A percentile compares a stretch with the other conserved stretches of the same genome.
Conservation (phyloP, 2,113 vertebrate genomes). For the Sapayoa aenigma region DNA sequence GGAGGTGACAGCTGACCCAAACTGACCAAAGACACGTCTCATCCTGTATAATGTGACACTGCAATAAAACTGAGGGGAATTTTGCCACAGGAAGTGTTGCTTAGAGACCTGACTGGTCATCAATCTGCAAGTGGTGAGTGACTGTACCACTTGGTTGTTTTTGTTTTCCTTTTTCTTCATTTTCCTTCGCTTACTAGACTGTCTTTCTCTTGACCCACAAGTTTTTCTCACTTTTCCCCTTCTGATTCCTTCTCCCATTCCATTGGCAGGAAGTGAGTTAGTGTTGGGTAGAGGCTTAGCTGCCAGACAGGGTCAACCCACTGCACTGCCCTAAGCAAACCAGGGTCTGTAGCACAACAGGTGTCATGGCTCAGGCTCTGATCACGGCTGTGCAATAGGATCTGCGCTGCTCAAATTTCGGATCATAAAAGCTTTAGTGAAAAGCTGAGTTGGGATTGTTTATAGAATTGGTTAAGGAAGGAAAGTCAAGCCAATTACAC, state of each 20-base stretch:
- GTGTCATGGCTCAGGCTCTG: neutral
- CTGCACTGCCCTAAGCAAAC: neutral
- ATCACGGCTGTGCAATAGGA: neutral
- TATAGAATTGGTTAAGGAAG: neutral
- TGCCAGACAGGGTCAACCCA: neutral
- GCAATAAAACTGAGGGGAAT: neutral
- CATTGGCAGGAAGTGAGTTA: fast-evolving
- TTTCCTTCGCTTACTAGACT: neutral
- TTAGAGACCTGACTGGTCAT: neutral
- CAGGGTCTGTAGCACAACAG: neutral
- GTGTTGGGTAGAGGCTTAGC: neutral
- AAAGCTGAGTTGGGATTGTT: neutral
- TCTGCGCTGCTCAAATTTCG: neutral
- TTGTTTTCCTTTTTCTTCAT: neutral
- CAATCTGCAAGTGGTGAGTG: neutral
- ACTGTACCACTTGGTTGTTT: neutral
- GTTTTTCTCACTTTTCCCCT: neutral
- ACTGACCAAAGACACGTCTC: neutral
- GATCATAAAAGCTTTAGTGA: neutral
- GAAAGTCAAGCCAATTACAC: neutral
- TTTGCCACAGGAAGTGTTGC: neutral
- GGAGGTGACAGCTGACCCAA: neutral
- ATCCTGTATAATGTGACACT: fast-evolving
- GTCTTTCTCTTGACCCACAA: neutral
- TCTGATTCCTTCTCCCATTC: neutral